Conservation (phyloP, 2,797 vertebrate genomes). For the Setipinna tenuifilis region DNA sequence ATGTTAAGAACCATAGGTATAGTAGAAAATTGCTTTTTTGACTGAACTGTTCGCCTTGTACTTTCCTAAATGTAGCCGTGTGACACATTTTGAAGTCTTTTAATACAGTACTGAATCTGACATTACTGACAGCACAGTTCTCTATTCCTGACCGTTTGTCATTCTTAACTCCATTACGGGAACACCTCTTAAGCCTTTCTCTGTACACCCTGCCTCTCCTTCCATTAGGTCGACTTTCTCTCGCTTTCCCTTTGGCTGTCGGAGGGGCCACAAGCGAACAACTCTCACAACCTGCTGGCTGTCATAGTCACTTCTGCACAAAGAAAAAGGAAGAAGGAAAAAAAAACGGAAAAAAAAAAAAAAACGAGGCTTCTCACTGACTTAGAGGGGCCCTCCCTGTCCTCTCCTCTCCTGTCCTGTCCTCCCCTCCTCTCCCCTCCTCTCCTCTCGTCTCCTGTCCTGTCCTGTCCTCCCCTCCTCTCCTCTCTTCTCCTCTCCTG, state of each 20-base stretch:
- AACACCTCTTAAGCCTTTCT: background rate
- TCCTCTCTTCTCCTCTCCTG: slow-evolving; percentile 48
- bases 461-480: slow-evolving; percentile 34
- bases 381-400: background rate
- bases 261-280: background rate
- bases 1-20: background rate
- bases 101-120: background rate
- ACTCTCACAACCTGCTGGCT: background rate
- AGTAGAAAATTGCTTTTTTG: background rate
- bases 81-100: background rate
- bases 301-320: background rate
- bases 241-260: background rate
- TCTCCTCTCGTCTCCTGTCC: slow-evolving; percentile 50
- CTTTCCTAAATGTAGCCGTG: background rate
- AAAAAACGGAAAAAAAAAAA: no score
- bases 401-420: slow-evolving; percentile 56
- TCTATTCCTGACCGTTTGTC: background rate
- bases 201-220: background rate
- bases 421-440: slow-evolving; percentile 71
- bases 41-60: background rate
- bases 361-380: background rate
- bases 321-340: no score
- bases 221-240: no score
- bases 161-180: background rate
- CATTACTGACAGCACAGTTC: background rate